These are phyloP conservation scores for Proales similis DNA, from an alignment of 1,140 invertebrate species.

Conservation along the genomic window DNA sequence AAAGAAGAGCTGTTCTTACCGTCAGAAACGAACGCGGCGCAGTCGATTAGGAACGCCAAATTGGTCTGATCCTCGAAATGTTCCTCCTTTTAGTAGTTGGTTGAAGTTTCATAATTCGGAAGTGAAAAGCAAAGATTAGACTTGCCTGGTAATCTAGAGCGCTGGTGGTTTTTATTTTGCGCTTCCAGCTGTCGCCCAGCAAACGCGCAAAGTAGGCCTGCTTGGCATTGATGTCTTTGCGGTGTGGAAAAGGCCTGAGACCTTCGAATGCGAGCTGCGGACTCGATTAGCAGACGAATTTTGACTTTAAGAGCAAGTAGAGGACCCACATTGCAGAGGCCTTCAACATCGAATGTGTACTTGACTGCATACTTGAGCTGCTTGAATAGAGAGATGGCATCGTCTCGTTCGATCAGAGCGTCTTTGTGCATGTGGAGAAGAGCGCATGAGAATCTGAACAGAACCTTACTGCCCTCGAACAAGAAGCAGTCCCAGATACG, in stretches of 20 bases:
- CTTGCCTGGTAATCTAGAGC: too few relatives aligned
- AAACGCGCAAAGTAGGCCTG: conserved; percentile 51
- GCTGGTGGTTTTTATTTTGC: conserved; percentile 37
- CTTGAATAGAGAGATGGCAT: conserved; percentile 56
- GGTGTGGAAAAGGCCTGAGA: conserved; percentile 54
- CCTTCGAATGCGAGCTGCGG: conserved; percentile 55
- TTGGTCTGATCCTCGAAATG: too few relatives aligned
- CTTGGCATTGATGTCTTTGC: conserved; percentile 51
- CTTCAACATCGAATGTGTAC: conserved; percentile 56
- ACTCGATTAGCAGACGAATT: not conserved
- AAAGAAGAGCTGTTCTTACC: not conserved
- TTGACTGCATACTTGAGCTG: conserved; percentile 56
- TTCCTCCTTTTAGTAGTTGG: too few relatives aligned
- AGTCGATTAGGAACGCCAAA: too few relatives aligned
- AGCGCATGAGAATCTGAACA: conserved; percentile 51
- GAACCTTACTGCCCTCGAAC: conserved; percentile 51
- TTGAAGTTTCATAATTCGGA: too few relatives aligned
- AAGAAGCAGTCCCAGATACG: conserved; percentile 55
- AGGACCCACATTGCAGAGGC: conserved; percentile 50
- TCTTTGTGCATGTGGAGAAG: conserved; percentile 51
- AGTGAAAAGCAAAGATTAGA: too few relatives aligned
- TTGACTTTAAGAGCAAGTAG: not conserved
- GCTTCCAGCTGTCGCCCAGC: conserved; percentile 45
- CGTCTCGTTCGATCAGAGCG: conserved; percentile 51
- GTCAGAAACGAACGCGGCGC: too few relatives aligned